Evolutionary conservation across 2,797 vertebrate species (phyloP).

Genomic region (Orientallactaga sibirica): DNA sequence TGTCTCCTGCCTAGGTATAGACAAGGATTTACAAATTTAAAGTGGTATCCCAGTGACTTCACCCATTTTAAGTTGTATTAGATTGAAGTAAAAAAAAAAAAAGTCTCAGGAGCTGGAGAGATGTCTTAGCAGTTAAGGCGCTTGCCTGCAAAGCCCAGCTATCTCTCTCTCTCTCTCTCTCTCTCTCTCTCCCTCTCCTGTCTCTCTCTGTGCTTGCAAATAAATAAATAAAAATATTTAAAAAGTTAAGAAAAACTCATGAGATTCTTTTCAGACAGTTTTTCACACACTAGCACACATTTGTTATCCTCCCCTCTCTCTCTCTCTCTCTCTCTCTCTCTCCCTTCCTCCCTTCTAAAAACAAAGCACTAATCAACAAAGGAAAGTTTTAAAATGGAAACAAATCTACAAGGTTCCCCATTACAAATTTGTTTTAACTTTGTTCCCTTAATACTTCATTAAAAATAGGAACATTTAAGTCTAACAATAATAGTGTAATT

Average conservation of each 20-base stretch:
- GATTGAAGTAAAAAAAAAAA: background rate
- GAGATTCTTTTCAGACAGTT: background rate
- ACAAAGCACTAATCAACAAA: slow-evolving; percentile 74
- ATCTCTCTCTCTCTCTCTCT: background rate
- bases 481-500: slow-evolving; percentile 64
- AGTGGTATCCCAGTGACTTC: background rate
- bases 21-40: background rate
- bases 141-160: too few relatives aligned
- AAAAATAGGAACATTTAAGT: slow-evolving; percentile 74
- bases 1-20: background rate
- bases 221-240: too few relatives aligned
- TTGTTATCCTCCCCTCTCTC: too few relatives aligned
- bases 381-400: slow-evolving; percentile 82
- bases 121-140: too few relatives aligned
- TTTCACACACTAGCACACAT: background rate
- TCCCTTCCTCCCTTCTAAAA: slow-evolving; percentile 62
- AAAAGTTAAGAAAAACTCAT: too few relatives aligned
- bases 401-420: slow-evolving; percentile 52
- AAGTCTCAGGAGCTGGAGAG: too few relatives aligned
- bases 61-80: background rate
- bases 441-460: slow-evolving; percentile 66
- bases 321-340: too few relatives aligned
- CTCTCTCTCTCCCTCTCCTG: too few relatives aligned
- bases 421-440: slow-evolving; percentile 64
- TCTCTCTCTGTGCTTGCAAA: too few relatives aligned